Percentiles rank a stretch among this genome's conserved stretches.
Evolutionary conservation across 2,888 invertebrate genomes (phyloP).

Genomic region (Cistogaster globosa): DNA sequence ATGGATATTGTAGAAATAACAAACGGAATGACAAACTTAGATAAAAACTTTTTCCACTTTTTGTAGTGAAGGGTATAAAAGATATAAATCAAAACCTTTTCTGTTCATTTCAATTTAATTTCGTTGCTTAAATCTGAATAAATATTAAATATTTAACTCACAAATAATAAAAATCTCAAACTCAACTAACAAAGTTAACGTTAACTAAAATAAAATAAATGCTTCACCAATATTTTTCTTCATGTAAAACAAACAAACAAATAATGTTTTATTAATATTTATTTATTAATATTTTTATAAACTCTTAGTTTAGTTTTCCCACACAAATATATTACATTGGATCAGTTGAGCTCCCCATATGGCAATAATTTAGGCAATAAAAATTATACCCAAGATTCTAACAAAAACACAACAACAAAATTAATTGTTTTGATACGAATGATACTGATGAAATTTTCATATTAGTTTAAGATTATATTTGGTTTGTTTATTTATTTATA

Average conservation of each 20-base stretch:
- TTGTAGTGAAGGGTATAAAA: too few relatives aligned
- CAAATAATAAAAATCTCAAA: too few relatives aligned
- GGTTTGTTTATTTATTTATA: slow-evolving; percentile 11
- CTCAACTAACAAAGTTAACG: too few relatives aligned
- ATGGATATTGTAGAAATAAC: too few relatives aligned
- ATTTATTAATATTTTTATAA: slow-evolving; percentile 2
- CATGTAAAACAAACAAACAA: background rate
- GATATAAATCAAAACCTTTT: too few relatives aligned
- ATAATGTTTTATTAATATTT: background rate
- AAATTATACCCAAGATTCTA: slow-evolving; percentile 33
- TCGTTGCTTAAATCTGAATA: too few relatives aligned
- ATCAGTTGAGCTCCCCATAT: slow-evolving; percentile 17
- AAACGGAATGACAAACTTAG: too few relatives aligned
- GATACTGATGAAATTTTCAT: slow-evolving; percentile 41
- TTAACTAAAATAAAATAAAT: too few relatives aligned
- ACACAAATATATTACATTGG: background rate
- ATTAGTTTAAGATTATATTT: slow-evolving; percentile 17
- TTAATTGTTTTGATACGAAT: slow-evolving; percentile 29
- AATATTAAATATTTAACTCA: too few relatives aligned
- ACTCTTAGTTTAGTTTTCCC: background rate
- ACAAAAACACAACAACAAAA: slow-evolving; percentile 16
- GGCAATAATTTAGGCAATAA: slow-evolving; percentile 35
- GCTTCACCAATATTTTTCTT: too few relatives aligned
- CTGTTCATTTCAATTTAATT: too few relatives aligned
- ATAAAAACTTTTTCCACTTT: too few relatives aligned